These are phyloP conservation scores for Adineta ricciae DNA, from an alignment of 2,888 invertebrate genomes.

Conservation along the genomic window DNA sequence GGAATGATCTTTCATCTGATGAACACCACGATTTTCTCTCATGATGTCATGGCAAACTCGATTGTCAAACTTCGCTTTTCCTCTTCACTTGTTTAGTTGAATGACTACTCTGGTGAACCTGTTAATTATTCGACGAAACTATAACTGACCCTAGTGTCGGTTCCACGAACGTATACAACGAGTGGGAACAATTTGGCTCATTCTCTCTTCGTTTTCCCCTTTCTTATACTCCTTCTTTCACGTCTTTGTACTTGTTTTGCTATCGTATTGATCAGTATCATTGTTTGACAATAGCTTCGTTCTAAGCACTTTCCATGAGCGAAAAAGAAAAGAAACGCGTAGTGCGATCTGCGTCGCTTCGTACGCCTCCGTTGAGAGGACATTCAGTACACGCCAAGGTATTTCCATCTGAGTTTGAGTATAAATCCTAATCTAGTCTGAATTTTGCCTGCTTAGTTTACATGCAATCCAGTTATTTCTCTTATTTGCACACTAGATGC, in stretches of 20 bases:
- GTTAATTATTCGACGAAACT: constrained; percentile 12
- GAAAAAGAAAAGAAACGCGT: too few species aligned
- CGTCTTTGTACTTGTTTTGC: neutral
- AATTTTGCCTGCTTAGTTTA: neutral
- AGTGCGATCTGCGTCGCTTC: neutral
- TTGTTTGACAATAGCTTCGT: neutral
- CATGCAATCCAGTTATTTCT: neutral
- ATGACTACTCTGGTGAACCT: neutral
- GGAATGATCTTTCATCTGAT: neutral
- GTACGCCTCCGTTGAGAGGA: neutral
- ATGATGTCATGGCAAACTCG: neutral
- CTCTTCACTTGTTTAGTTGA: neutral
- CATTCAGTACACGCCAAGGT: neutral
- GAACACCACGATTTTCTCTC: neutral
- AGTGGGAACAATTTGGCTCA: neutral
- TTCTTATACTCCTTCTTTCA: neutral
- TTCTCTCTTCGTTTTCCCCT: neutral
- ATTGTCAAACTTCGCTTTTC: neutral
- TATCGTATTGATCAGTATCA: neutral
- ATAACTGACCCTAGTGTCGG: neutral
- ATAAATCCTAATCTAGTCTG: neutral
- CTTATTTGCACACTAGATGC: neutral
- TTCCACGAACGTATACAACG: neutral
- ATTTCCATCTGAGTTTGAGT: neutral
- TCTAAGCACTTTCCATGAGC: neutral